Base-by-base conservation (phyloP, 2,113 vertebrate genomes). In the Heptranchias perlo region DNA sequence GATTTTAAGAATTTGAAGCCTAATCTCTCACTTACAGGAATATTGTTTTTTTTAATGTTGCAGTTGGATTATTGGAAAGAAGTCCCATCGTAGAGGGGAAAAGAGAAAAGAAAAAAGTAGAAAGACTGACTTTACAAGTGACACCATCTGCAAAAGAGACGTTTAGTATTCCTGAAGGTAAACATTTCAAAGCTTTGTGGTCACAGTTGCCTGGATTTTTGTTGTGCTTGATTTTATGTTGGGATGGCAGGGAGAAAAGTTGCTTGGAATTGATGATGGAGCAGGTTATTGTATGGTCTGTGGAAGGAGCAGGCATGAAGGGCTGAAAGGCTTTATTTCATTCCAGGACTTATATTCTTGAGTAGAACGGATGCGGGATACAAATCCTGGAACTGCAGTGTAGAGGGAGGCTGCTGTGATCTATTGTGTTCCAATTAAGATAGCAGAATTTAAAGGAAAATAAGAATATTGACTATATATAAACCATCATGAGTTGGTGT, bases 1-100 rank as follows among this genome's bases (percentile, higher is more conserved):
- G 35, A 76, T 62, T 58, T 96, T 54, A 96, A 18, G 18, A 39
- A 8, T 39, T 84, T 35, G 52, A 52, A 64, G 54, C 52, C 11
- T 25, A 44, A 78, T 35, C 35, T 35, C 35, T 39, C 0, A 4
- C 62, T 82, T 96, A 54, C 3, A 35, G 54, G 44, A 35, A 96
- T 54, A 58, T 14, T 61, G 4, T 21, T 78, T 47, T 6, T 67
- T 58, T 96, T 96, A 44, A 62, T 96, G 61, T 62, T 96, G 52
- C 61, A 84, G 78, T 86, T 62, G 73, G 52, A 62, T 62, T 86
- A 58, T 73, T 96, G 78, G 98, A 98, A 97, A 98, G 98, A 96
- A 98, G 98, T 96, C 98, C 98, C 35, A 98, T 99, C 6, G 96
- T 99, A 49, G 98, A 99, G 97, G 99, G 99, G n/a, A 99, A 99